These are phyloP conservation scores for Xenentodon cancila DNA, from an alignment of 2,797 vertebrate genomes.

Conservation along the genomic window DNA sequence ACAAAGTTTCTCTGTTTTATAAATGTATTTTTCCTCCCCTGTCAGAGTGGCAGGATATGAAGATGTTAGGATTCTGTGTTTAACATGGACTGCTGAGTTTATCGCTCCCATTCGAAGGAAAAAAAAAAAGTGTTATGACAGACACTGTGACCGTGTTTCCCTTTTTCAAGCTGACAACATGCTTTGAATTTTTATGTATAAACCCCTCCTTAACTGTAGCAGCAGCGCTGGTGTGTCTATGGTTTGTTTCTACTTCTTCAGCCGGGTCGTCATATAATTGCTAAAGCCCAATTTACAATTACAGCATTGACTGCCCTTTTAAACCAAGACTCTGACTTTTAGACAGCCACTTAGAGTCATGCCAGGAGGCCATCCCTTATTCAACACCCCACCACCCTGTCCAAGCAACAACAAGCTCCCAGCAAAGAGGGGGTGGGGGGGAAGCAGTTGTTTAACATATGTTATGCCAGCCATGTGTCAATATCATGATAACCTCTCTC, in stretches of 20 bases:
- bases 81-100: constrained; percentile 54
- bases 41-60: constrained; percentile 45
- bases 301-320: constrained; percentile 26
- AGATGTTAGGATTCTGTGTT: constrained; percentile 57
- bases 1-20: constrained; percentile 13
- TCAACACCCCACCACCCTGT: constrained; percentile 79
- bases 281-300: constrained; percentile 51
- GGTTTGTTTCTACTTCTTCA: constrained; percentile 36
- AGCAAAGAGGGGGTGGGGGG: constrained; percentile 41
- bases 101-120: constrained; percentile 39
- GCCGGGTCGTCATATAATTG: constrained; percentile 51
- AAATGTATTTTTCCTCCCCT: constrained; percentile 20
- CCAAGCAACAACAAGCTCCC: constrained; percentile 55
- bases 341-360: constrained; percentile 46
- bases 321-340: constrained; percentile 47
- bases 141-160: constrained; percentile 48
- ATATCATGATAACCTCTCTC: constrained; percentile 80
- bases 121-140: constrained; percentile 44
- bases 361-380: constrained; percentile 85
- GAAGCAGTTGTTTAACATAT: constrained; percentile 63
- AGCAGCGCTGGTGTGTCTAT: constrained; percentile 17
- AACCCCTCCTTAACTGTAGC: constrained; percentile 39
- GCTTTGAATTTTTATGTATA: constrained; percentile 44
- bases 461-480: constrained; percentile 71
- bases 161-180: constrained; percentile 35